Conservation (phyloP, 2,797 vertebrate genomes). For the Falco biarmicus region DNA sequence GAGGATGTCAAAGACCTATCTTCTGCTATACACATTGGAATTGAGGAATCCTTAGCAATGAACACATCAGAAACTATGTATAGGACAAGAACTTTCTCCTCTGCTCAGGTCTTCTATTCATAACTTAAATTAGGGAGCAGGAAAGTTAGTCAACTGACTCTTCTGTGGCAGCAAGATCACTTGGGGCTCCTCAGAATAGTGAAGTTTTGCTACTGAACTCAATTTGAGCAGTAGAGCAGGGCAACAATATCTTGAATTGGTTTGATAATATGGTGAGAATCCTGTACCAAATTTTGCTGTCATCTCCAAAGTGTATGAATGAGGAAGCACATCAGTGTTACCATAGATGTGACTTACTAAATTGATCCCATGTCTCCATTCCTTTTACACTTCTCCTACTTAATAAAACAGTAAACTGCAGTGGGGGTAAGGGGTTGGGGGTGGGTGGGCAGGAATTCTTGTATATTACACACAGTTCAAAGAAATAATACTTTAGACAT, state of each 20-base stretch:
- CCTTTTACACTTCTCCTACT: background rate
- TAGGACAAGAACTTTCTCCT: background rate
- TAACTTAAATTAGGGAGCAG: background rate
- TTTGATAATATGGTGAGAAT: background rate
- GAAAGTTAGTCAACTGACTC: background rate
- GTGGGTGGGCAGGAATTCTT: background rate
- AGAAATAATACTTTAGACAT: background rate
- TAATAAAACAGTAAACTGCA: background rate
- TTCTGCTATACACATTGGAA: background rate
- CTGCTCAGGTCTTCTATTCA: background rate
- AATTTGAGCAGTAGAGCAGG: background rate
- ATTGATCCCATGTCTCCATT: background rate
- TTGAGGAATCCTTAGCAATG: background rate
- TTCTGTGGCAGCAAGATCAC: background rate
- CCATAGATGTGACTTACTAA: background rate
- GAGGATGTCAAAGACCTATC: background rate
- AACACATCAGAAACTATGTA: background rate
- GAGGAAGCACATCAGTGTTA: background rate
- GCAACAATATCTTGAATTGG: background rate
- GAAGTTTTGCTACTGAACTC: background rate
- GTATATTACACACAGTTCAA: background rate
- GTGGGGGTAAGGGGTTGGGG: too few relatives aligned
- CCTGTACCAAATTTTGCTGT: background rate
- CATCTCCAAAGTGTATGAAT: background rate
- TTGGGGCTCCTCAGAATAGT: background rate